Evolutionary conservation across 2,113 vertebrate genomes (phyloP).

Genomic region (Ceuthmochares aereus): DNA sequence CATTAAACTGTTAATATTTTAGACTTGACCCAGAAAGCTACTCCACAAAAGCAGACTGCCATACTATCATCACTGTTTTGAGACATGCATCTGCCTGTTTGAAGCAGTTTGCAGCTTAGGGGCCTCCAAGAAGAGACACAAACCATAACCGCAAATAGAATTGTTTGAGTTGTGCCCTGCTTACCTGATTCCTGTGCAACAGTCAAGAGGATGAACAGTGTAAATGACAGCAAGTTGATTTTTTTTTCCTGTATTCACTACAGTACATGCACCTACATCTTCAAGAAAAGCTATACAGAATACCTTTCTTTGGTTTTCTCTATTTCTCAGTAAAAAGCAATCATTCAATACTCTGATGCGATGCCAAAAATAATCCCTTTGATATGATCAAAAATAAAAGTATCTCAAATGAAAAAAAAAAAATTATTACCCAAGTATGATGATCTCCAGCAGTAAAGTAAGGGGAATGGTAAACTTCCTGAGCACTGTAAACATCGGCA

Average conservation of each 20-base stretch:
- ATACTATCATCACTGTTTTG: not conserved
- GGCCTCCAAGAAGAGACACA: not conserved
- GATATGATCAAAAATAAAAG: not conserved
- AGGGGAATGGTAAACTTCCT: constrained; percentile 93
- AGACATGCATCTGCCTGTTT: not conserved
- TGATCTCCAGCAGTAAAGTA: constrained; percentile 88
- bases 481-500: constrained; percentile 95
- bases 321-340: not conserved
- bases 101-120: not conserved
- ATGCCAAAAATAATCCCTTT: not conserved
- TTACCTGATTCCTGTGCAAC: not conserved
- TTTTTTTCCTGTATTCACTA: not conserved
- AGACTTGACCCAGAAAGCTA: not conserved
- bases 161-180: not conserved
- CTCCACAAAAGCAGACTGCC: not conserved
- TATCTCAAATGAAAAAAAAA: not conserved
- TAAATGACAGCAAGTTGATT: not conserved
- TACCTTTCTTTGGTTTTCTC: not conserved
- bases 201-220: not conserved
- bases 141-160: not conserved
- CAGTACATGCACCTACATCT: not conserved
- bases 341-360: not conserved
- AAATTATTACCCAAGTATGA: constrained; percentile 84
- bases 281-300: not conserved
- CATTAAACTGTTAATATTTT: not conserved